phyloP scores from a whole-genome alignment of 2,888 invertebrate species.

The Aphelenchoides bicaudatus region DNA sequence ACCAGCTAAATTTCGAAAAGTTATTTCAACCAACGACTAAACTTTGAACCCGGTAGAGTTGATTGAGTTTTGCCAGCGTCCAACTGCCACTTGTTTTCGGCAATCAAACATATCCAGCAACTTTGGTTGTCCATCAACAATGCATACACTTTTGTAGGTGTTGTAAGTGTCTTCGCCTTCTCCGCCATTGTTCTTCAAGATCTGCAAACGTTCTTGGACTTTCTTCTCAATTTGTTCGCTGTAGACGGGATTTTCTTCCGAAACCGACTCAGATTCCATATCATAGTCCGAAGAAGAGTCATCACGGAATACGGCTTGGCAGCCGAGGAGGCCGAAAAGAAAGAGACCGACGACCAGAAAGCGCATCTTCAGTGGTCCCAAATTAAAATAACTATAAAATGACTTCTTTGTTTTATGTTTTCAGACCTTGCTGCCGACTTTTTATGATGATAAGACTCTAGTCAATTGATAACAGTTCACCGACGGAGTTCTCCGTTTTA shows the following conservation, averaged over 20 bases:
- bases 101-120: constrained; percentile 43
- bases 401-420: background rate
- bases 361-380: constrained; percentile 1
- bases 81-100: constrained; percentile 48
- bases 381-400: too few species aligned
- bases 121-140: constrained; percentile 44
- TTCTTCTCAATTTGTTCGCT: too few species aligned
- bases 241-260: too few species aligned
- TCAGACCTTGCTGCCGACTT: background rate
- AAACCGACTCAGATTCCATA: background rate
- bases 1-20: constrained; percentile 36
- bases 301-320: background rate
- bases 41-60: constrained; percentile 47
- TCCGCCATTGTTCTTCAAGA: too few species aligned
- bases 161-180: constrained; percentile 44
- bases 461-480: background rate
- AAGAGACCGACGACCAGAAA: background rate
- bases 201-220: too few species aligned
- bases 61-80: constrained; percentile 54
- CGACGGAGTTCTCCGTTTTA: too few species aligned
- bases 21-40: constrained; percentile 6
- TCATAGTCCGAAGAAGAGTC: background rate
- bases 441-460: background rate
- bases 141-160: constrained; percentile 53
- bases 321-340: too few species aligned